Percentiles rank a stretch among this genome's conserved stretches.
These are phyloP conservation scores for Drosophila subobscura DNA, from an alignment of 1,140 invertebrate species.

Conservation along the genomic window DNA sequence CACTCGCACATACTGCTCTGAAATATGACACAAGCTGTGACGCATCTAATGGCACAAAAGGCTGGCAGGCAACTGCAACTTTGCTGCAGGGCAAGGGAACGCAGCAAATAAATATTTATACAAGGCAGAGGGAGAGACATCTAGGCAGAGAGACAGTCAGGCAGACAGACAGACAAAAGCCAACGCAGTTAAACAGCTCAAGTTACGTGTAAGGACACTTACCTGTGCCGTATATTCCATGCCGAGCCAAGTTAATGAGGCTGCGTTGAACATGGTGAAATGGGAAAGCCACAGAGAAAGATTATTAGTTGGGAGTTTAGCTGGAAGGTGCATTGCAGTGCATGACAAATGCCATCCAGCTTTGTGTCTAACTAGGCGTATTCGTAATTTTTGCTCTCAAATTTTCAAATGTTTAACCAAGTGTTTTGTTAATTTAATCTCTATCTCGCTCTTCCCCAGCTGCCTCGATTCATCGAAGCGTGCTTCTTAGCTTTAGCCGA, in stretches of 20 bases:
- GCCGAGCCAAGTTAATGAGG: conserved; percentile 69
- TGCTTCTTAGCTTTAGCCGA: conserved; percentile 15
- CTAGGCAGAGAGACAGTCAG: conserved; percentile 21
- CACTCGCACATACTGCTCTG: conserved; percentile 31
- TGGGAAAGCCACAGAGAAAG: no score
- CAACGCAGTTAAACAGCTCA: conserved; percentile 70
- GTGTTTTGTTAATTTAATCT: conserved; percentile 42
- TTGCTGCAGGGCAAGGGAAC: conserved; percentile 17
- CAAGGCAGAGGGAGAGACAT: conserved; percentile 49
- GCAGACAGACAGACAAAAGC: conserved; percentile 30
- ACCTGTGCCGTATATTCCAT: conserved; percentile 37
- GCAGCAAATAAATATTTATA: conserved; percentile 71
- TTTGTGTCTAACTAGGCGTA: no score
- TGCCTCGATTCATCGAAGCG: conserved; percentile 30
- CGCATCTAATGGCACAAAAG: conserved; percentile 38
- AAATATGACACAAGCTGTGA: conserved; percentile 47
- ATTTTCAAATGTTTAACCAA: conserved; percentile 33
- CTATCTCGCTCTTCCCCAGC: conserved; percentile 15
- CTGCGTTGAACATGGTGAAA: not conserved
- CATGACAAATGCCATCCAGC: no score
- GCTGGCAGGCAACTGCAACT: conserved; percentile 20
- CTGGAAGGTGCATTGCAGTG: no score
- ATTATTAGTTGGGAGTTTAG: no score
- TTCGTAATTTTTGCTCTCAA: no score
- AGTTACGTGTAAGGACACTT: conserved; percentile 61